Evolutionary conservation across 2,113 vertebrate species (phyloP), one percentile per base, ranked within the genome.

Genomic region (Spermophilus dauricus): DNA sequence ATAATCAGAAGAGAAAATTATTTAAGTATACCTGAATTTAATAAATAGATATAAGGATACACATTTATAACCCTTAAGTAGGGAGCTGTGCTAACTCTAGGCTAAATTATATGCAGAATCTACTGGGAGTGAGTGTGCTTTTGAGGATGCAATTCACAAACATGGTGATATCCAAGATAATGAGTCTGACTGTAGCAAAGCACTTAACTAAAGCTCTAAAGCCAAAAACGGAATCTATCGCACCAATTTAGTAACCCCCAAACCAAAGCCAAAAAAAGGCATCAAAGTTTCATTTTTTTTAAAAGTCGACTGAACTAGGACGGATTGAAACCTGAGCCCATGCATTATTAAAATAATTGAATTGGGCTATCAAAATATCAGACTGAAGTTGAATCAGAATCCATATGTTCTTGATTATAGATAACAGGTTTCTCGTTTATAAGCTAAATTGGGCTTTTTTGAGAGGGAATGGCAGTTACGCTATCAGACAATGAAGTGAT

Each of bases 271-370:
- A 84, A 91, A 78, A 78, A 97, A 89, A 96, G 70, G 3, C 78
- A 91, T 91, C 77, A 93, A 85, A 92, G 65, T 96, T 95, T 97
- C 39, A 32, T 94, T 88, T 96, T 96, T 45, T 85, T 83, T 32
- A 53, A 86, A 94, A 93, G 76, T 81, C 4, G 6, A 95, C 86
- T 91, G 75, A 97, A 95, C 65, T 89, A 72, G 95, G 67, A 89
- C 61, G 34, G 73, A 53, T 93, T 95, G 90, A 93, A 97, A 97
- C 65, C 22, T 18, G 51, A 95, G 92, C 56, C 78, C 70, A 86
- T 91, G 58, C n/a, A 95, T 95, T 97, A 97, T 97, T 95, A 91
- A 96, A 96, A 95, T 86, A 93, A 92, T 94, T 67, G 78, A 97
- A 91, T 63, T 34, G 75, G 32, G 51, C 70, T 93, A 95, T 96